Evolutionary conservation across 1,140 invertebrate species (phyloP), one percentile per base, ranked within the genome.

Genomic region (Drosophila ficusphila): DNA sequence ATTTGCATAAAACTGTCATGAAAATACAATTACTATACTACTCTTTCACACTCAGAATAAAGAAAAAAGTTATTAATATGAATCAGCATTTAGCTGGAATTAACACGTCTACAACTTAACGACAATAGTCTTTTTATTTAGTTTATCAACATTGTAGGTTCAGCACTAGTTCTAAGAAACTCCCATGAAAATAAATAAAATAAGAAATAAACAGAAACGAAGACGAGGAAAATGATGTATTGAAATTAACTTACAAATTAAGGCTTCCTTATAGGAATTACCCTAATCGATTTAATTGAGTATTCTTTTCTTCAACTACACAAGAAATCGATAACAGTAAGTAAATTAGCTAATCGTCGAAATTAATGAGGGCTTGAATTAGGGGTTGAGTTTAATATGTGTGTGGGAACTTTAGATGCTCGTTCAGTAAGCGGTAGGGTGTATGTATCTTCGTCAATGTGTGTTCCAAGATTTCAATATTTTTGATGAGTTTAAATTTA

Each of bases 1-100:
- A n/a, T n/a, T 8, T 9, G 34, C 29, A 31, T 31, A 38, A 12
- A n/a, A n/a, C n/a, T n/a, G n/a, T n/a, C n/a, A n/a, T n/a, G n/a
- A n/a, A n/a, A n/a, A n/a, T n/a, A n/a, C n/a, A n/a, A 33, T 33
- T 16, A 21, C 53, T 33, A 51, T n/a, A 7, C 19, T 4, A 34
- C 18, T 3, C 25, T 53, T 56, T 56, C 42, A 49, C 52, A 56
- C 51, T 23, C 51, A 18, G 23, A 27, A 31, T 31, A 11, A 54
- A 29, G 8, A 12, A 42, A 19, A 23, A 56, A 49, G 25, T 64
- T 42, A 51, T 11, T 51, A n/a, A 33, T 21, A 65, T 67, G 62
- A 27, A 46, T 67, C 60, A 67, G 27, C 44, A 27, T 42, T 67
- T 67, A 67, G 62, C 61, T 42, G 27, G 61, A 67, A 67, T 67